Conservation (phyloP, 2,797 vertebrate species). For the Acipenser oxyrinchus region DNA sequence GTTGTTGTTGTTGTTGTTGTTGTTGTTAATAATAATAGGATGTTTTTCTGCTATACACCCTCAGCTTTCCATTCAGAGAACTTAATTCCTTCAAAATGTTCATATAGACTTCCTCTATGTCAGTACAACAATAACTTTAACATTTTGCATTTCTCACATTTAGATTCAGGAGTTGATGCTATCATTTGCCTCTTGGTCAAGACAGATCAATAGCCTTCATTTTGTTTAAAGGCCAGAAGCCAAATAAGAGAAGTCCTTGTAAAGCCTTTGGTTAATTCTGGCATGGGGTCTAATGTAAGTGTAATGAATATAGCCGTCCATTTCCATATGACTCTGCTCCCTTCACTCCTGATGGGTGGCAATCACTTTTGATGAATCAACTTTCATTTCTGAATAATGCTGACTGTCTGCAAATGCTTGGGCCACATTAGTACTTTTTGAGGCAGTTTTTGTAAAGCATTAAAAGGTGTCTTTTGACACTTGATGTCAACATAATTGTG, state of each 20-base stretch:
- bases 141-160: no score
- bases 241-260: constrained; percentile 52
- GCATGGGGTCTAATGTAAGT: constrained; percentile 47
- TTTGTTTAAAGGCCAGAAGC: constrained; percentile 48
- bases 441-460: constrained; percentile 12
- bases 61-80: no score
- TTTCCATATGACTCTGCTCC: constrained; percentile 28
- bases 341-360: constrained; percentile 38
- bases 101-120: no score
- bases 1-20: no score
- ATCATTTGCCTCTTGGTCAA: constrained; percentile 33
- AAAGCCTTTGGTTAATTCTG: constrained; percentile 49
- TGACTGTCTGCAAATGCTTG: constrained; percentile 36
- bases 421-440: constrained; percentile 20
- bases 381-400: constrained; percentile 31
- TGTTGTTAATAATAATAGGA: no score
- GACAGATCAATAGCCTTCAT: constrained; percentile 48
- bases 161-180: constrained; percentile 37
- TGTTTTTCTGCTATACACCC: no score
- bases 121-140: no score
- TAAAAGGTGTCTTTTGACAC: not conserved
- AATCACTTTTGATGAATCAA: constrained; percentile 36
- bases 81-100: no score
- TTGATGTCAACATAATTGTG: no score
- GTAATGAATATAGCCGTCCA: constrained; percentile 48